These are phyloP conservation scores for Distichodus sexfasciatus DNA, from an alignment of 2,797 vertebrate genomes.

Conservation along the genomic window DNA sequence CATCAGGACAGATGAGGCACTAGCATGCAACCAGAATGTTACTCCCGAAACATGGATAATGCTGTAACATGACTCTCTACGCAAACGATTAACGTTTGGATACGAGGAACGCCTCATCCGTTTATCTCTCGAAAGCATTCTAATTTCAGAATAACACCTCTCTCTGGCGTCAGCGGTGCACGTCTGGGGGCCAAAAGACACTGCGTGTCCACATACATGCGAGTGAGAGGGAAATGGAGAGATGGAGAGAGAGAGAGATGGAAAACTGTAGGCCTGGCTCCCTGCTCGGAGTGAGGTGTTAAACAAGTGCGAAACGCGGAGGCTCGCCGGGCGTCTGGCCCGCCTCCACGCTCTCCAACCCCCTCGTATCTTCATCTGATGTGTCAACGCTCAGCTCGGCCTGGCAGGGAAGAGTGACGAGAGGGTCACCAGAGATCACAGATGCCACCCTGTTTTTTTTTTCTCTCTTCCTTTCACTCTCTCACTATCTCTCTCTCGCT, in stretches of 20 bases:
- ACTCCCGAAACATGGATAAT: no score
- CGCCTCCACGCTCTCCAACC: conserved; percentile 70
- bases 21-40: no score
- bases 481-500: conserved; percentile 38
- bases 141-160: conserved; percentile 38
- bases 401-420: conserved; percentile 54
- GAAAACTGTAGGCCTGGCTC: conserved; percentile 61
- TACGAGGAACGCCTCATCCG: neutral
- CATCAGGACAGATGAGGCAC: no score
- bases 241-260: conserved; percentile 24
- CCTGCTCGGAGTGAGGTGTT: conserved; percentile 68
- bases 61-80: no score
- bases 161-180: conserved; percentile 22
- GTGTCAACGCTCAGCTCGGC: conserved; percentile 66
- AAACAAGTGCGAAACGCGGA: conserved; percentile 73
- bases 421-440: conserved; percentile 69
- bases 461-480: conserved; percentile 16
- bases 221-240: conserved; percentile 9
- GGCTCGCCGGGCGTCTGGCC: conserved; percentile 69
- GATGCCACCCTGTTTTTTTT: conserved; percentile 55
- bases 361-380: conserved; percentile 73
- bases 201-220: conserved; percentile 32
- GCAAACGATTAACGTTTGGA: neutral
- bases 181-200: conserved; percentile 39
- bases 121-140: conserved; percentile 5